Evolutionary conservation across 2,888 invertebrate species (phyloP).

Genomic region (Microchrysa polita): DNA sequence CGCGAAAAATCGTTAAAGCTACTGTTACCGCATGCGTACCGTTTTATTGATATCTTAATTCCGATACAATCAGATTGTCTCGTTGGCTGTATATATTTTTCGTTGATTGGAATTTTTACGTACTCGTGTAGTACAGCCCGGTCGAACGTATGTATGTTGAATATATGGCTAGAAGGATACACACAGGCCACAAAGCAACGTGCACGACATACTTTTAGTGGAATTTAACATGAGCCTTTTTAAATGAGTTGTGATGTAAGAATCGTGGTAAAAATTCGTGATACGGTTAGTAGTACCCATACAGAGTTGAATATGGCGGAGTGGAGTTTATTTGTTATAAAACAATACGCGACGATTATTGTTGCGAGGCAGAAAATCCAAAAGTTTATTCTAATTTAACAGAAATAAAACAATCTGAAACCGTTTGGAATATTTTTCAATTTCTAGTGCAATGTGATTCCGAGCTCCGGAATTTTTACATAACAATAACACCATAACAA

Average conservation of each 20-base stretch:
- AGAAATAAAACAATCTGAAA: too few relatives aligned
- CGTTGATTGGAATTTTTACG: conserved; percentile 28
- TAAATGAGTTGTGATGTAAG: conserved; percentile 8
- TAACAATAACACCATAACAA: too few relatives aligned
- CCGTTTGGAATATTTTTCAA: too few relatives aligned
- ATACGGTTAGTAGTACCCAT: conserved; percentile 7
- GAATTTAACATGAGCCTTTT: conserved; percentile 4
- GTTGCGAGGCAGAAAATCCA: too few relatives aligned
- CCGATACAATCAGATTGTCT: conserved; percentile 25
- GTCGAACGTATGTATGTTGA: too few relatives aligned
- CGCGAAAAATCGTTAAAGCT: conserved; percentile 36
- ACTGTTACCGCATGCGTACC: conserved; percentile 41
- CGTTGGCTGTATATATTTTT: conserved; percentile 24
- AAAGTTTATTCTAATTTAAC: too few relatives aligned
- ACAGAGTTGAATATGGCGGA: not conserved
- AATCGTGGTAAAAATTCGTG: conserved; percentile 8
- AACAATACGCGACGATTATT: too few relatives aligned
- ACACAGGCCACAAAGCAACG: not conserved
- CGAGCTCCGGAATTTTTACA: too few relatives aligned
- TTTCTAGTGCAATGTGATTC: too few relatives aligned
- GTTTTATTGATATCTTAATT: conserved; percentile 42
- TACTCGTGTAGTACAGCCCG: not conserved
- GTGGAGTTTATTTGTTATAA: too few relatives aligned
- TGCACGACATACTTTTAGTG: conserved; percentile 1
- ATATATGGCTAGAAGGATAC: not conserved